Conservation (phyloP, 2,888 invertebrate species). For the Lutraria lutraria region DNA sequence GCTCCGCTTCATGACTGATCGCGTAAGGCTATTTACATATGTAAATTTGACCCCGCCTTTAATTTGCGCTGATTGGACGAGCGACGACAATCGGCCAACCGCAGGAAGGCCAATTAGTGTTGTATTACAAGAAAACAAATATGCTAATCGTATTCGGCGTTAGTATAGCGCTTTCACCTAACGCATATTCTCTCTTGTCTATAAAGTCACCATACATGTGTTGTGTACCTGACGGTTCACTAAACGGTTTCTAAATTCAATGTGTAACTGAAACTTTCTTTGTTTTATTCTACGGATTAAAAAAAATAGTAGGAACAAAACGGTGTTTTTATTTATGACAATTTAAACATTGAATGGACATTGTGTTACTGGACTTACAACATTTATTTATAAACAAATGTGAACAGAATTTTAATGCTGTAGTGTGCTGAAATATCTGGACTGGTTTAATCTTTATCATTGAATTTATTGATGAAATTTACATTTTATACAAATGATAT, state of each 20-base stretch:
- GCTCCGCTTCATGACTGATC: conserved; percentile 57
- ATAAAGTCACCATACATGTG: conserved; percentile 40
- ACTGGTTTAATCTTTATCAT: background rate
- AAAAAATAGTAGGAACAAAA: background rate
- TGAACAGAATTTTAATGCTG: background rate
- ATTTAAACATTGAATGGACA: background rate
- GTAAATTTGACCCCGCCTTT: conserved; percentile 57
- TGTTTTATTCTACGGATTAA: conserved; percentile 16
- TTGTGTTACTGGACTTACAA: background rate
- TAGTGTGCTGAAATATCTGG: background rate
- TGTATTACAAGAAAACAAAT: conserved; percentile 58
- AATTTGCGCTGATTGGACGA: conserved; percentile 65
- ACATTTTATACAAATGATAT: conserved; percentile 68
- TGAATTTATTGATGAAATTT: conserved; percentile 44
- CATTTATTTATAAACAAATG: conserved; percentile 2
- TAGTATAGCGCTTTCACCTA: conserved; percentile 41
- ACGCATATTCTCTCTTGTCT: conserved; percentile 58
- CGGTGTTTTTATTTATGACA: conserved; percentile 1
- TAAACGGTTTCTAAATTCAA: background rate
- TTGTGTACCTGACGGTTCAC: conserved; percentile 7
- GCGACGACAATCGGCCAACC: conserved; percentile 60
- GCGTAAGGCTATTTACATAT: conserved; percentile 62
- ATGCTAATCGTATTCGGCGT: conserved; percentile 62
- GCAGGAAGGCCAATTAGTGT: conserved; percentile 59
- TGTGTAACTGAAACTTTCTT: conserved; percentile 4